Conservation (phyloP, 37 sponge, comb jelly and placozoan genomes). For the Aphrocallistes beatrix region DNA sequence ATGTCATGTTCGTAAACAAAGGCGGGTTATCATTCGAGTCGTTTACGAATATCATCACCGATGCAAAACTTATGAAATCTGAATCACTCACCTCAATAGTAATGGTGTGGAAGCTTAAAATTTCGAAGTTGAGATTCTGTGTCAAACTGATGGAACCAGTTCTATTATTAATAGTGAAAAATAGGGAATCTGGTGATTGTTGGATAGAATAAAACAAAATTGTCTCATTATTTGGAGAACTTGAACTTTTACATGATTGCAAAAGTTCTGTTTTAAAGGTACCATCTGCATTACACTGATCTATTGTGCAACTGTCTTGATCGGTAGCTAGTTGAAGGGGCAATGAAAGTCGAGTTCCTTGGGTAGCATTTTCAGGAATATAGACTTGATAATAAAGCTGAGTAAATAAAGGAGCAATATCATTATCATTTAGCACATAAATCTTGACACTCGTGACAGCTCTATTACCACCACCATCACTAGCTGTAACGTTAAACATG, state of each 20-base stretch:
- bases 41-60: background rate
- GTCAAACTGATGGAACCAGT: background rate
- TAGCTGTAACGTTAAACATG: background rate
- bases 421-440: background rate
- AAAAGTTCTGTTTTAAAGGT: background rate
- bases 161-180: background rate
- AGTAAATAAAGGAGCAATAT: background rate
- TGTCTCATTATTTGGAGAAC: background rate
- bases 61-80: background rate
- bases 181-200: background rate
- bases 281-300: background rate
- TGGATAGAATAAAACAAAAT: background rate
- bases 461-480: background rate
- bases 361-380: background rate
- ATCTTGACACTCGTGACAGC: background rate
- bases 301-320: background rate
- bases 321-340: background rate
- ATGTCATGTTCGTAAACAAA: background rate
- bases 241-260: background rate
- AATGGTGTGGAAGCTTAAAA: background rate
- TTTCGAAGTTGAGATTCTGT: background rate
- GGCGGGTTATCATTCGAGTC: constrained; percentile 8
- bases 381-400: background rate
- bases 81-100: background rate
- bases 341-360: background rate